Conservation (phyloP, 2,113 vertebrate genomes). For the Elachura formosa region DNA sequence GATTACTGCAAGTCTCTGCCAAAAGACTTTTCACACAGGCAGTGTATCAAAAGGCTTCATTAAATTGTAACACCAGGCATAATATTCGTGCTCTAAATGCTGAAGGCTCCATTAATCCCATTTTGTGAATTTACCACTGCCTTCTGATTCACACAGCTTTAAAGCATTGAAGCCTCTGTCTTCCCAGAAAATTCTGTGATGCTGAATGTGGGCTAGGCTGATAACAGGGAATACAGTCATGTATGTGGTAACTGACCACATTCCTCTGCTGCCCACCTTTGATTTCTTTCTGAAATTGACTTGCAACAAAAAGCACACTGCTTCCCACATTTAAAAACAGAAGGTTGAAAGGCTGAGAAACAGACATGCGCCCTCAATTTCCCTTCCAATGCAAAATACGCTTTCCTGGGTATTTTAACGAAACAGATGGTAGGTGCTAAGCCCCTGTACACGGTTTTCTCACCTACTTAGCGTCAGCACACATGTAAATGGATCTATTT, state of each 20-base stretch:
- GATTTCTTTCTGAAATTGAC: background rate
- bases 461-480: background rate
- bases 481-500: background rate
- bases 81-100: background rate
- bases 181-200: background rate
- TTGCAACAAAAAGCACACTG: background rate
- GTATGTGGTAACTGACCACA: rapidly evolving
- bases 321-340: background rate
- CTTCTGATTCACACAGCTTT: background rate
- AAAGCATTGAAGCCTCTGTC: background rate
- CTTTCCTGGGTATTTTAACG: background rate
- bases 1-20: background rate
- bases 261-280: background rate
- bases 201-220: rapidly evolving
- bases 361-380: background rate
- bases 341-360: background rate
- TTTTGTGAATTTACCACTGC: background rate
- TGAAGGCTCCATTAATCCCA: background rate
- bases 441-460: background rate
- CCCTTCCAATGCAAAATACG: background rate
- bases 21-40: background rate
- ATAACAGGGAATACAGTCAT: background rate
- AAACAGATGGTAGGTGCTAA: background rate
- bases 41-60: background rate
- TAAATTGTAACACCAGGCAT: background rate